These are phyloP conservation scores for Dendronephthya gigantea DNA, from an alignment of 64 coral and sea anemone genomes.

Conservation along the genomic window DNA sequence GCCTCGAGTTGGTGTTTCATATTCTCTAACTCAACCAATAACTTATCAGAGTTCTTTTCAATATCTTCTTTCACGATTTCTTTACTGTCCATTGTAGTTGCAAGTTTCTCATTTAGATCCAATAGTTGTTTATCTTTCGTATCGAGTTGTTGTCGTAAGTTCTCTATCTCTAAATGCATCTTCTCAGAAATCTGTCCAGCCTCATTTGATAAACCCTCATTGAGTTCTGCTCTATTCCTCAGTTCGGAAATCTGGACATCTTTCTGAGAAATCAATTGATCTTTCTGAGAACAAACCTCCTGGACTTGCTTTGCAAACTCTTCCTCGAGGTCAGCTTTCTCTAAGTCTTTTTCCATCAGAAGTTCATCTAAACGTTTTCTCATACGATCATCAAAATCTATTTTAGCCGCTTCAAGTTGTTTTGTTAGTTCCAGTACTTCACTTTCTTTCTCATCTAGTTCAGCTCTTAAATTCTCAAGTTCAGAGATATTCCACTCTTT, in stretches of 20 bases:
- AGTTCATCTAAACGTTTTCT: not conserved
- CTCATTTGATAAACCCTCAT: not conserved
- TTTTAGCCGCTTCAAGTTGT: not conserved
- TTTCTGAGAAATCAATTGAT: not conserved
- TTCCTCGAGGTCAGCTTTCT: conserved; percentile 6
- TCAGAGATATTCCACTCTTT: not conserved
- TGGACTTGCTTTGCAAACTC: conserved; percentile 9
- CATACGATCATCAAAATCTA: not conserved
- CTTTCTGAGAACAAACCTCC: not conserved
- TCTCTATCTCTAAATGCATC: not conserved
- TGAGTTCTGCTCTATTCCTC: not conserved
- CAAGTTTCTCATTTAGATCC: no score
- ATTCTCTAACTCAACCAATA: not conserved
- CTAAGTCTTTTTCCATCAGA: not conserved
- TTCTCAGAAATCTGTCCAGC: not conserved
- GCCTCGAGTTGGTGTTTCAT: not conserved
- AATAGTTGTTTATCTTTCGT: no score
- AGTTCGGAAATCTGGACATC: not conserved
- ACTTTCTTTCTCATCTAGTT: not conserved
- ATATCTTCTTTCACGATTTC: no score
- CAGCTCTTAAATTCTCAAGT: not conserved
- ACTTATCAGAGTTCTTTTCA: no score
- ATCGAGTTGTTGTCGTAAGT: not conserved
- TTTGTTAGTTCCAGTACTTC: not conserved
- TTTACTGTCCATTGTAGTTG: no score